phyloP scores from a whole-genome alignment of 2,888 invertebrate species.

The Beris morrisii region DNA sequence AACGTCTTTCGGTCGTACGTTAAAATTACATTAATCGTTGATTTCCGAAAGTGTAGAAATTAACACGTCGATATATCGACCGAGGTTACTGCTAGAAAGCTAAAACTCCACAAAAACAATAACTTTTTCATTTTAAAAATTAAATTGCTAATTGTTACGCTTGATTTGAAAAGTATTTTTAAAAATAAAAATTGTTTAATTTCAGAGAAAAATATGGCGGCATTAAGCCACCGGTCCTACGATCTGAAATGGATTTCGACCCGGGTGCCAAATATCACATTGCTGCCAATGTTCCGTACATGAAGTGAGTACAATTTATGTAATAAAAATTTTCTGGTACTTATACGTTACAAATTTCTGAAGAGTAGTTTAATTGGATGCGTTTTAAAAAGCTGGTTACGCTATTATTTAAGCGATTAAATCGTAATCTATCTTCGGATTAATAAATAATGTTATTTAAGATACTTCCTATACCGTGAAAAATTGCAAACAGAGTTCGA shows the following conservation, averaged over 20 bases:
- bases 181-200: slow-evolving; percentile 29
- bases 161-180: slow-evolving; percentile 35
- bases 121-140: background rate
- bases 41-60: too few species aligned
- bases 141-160: background rate
- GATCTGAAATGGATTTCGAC: slow-evolving; percentile 88
- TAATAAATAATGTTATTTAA: too few species aligned
- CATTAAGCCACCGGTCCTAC: slow-evolving; percentile 79
- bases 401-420: too few species aligned
- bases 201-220: slow-evolving; percentile 80
- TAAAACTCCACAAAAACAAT: background rate
- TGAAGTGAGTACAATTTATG: slow-evolving; percentile 69
- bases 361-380: background rate
- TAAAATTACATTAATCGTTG: too few species aligned
- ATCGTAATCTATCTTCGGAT: too few species aligned
- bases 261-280: slow-evolving; percentile 92
- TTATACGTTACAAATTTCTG: background rate
- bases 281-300: slow-evolving; percentile 86
- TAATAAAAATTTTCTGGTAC: background rate
- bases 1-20: too few species aligned
- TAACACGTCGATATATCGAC: too few species aligned
- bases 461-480: background rate
- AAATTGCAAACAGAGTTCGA: background rate
- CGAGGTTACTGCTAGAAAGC: too few species aligned
- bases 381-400: too few species aligned